phyloP scores from a whole-genome alignment of 2,888 invertebrate species.

The Lasioglossum figueresi region DNA sequence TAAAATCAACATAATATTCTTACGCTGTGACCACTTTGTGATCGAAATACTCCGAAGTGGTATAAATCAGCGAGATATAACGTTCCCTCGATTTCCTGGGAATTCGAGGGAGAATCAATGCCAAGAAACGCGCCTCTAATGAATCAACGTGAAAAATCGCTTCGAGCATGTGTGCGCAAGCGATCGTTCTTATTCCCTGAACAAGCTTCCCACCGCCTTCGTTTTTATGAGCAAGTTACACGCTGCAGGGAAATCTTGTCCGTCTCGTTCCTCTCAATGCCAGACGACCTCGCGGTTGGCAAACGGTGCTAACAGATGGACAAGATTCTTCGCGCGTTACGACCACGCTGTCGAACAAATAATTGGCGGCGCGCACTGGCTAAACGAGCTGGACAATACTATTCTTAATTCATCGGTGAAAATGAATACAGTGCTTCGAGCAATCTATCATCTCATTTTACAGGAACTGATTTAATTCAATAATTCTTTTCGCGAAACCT shows the following conservation, averaged over 20 bases:
- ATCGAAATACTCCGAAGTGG: not conserved
- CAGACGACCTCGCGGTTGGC: conserved; percentile 62
- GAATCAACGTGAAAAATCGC: conserved; percentile 30
- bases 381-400: not conserved
- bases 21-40: not conserved
- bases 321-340: conserved; percentile 62
- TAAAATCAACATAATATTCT: not conserved
- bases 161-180: not conserved
- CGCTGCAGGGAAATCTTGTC: conserved; percentile 40
- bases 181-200: conserved; percentile 26
- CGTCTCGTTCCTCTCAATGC: conserved; percentile 49
- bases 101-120: not conserved
- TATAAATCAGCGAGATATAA: not conserved
- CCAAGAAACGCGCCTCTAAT: conserved; percentile 25
- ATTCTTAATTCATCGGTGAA: not conserved
- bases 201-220: conserved; percentile 1
- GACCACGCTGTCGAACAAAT: conserved; percentile 48
- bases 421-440: not conserved
- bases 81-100: not conserved
- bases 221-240: conserved; percentile 19
- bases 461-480: not conserved
- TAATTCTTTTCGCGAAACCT: not conserved
- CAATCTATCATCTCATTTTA: not conserved
- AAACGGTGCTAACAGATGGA: conserved; percentile 61
- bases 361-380: conserved; percentile 50